Evolutionary conservation across 2,797 vertebrate species (phyloP).

Genomic region (Novumbra hubbsi): DNA sequence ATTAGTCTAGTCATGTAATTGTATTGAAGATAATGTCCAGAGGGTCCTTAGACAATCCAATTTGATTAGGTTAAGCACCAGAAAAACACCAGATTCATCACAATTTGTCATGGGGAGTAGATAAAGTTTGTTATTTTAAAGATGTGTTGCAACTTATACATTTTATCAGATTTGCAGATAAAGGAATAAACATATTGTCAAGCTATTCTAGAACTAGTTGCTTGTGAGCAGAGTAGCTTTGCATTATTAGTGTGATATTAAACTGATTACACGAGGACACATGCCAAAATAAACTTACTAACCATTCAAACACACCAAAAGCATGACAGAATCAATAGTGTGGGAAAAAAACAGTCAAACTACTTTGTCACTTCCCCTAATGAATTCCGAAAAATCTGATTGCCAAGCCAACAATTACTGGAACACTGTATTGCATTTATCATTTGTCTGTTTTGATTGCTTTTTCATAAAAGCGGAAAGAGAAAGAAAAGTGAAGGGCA

Average conservation of each 20-base stretch:
- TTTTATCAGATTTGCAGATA: no score
- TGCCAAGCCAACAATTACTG: neutral
- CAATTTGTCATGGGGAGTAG: no score
- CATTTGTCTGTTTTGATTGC: constrained; percentile 24
- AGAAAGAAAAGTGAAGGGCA: constrained; percentile 23
- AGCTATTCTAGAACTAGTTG: neutral
- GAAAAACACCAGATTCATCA: no score
- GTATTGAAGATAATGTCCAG: no score
- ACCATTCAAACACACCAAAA: neutral
- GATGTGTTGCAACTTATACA: no score
- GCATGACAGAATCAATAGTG: neutral
- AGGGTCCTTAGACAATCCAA: no score
- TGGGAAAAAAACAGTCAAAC: neutral
- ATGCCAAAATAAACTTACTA: neutral
- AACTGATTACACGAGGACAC: neutral
- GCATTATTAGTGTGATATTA: neutral
- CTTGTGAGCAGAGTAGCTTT: neutral
- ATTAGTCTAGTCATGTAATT: no score
- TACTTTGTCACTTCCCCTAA: neutral
- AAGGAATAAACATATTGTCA: neutral
- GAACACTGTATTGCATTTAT: neutral
- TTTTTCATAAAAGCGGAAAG: constrained; percentile 1
- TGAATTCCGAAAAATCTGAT: neutral
- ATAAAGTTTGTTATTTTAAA: no score
- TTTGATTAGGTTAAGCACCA: no score